These are phyloP conservation scores for Cheirogaleus medius DNA, from an alignment of 2,113 vertebrate species.

Conservation along the genomic window DNA sequence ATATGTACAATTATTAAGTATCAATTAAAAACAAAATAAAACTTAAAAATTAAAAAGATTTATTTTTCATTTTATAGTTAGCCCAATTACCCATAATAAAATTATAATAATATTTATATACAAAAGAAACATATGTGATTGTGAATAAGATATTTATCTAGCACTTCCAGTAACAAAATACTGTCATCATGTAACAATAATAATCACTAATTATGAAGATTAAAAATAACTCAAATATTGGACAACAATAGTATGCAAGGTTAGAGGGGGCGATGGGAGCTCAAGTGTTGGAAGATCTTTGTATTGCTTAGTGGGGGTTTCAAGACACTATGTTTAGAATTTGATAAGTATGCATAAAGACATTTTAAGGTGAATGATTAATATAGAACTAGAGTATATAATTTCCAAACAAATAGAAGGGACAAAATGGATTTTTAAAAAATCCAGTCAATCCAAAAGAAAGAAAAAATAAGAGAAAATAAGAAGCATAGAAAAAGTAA, in stretches of 20 bases:
- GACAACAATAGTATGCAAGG: not conserved
- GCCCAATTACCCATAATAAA: constrained; percentile 1
- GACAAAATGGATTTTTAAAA: not conserved
- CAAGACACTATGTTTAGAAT: not conserved
- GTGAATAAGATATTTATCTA: not conserved
- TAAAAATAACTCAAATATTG: not conserved
- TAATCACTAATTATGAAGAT: not conserved
- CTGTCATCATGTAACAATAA: not conserved
- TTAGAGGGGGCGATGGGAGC: not conserved
- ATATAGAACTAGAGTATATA: not conserved
- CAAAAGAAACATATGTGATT: not conserved
- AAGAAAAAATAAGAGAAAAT: not conserved
- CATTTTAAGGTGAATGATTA: not conserved
- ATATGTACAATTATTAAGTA: not conserved
- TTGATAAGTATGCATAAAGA: not conserved
- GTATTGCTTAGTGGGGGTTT: not conserved
- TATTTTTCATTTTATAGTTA: not conserved
- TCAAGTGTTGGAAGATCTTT: not conserved
- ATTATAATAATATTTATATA: not conserved
- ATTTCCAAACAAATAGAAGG: not conserved
- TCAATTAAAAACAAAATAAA: not conserved
- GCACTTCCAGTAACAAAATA: constrained; percentile 5
- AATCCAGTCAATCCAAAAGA: not conserved
- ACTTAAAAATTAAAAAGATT: not conserved
- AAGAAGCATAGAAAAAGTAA: not conserved